phyloP scores from a whole-genome alignment of 1,140 invertebrate genomes.

The Drosophila biarmipes region DNA sequence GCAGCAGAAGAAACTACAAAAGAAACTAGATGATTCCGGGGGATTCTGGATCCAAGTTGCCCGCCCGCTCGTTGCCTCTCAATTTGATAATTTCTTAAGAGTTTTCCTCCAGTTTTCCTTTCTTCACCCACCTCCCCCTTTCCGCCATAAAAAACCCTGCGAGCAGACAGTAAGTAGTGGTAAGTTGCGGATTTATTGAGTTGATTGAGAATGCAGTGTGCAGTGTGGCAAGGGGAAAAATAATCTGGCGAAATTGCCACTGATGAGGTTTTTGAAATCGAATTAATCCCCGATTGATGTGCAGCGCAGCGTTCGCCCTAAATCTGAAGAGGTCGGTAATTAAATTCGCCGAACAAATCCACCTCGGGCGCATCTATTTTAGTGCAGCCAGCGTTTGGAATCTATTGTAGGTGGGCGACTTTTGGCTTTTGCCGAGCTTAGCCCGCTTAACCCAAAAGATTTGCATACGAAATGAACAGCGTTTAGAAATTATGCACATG shows the following conservation, averaged over 20 bases:
- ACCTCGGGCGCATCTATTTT: not conserved
- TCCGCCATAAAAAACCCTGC: not conserved
- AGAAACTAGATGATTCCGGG: slow-evolving; percentile 40
- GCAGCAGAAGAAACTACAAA: slow-evolving; percentile 36
- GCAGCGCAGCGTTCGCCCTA: not conserved
- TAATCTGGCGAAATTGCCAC: slow-evolving; percentile 10
- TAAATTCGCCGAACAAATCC: slow-evolving; percentile 15
- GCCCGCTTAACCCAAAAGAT: slow-evolving; percentile 50
- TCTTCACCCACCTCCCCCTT: not conserved
- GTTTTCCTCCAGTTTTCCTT: slow-evolving; percentile 32
- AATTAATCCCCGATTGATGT: slow-evolving; percentile 31
- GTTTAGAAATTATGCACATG: slow-evolving; percentile 75
- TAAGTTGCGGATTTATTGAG: slow-evolving; percentile 59
- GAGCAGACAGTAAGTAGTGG: slow-evolving; percentile 52
- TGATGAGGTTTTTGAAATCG: slow-evolving; percentile 13
- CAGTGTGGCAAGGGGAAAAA: slow-evolving; percentile 16
- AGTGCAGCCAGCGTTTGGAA: not conserved
- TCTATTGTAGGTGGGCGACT: slow-evolving; percentile 4
- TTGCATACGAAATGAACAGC: slow-evolving; percentile 78
- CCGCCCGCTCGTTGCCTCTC: slow-evolving; percentile 24
- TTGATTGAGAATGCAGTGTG: slow-evolving; percentile 38
- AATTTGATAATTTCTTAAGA: slow-evolving; percentile 77
- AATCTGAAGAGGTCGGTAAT: slow-evolving; percentile 8
- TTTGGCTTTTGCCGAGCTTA: slow-evolving; percentile 11
- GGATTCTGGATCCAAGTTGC: slow-evolving; percentile 26